Evolutionary conservation across 1,140 invertebrate species (phyloP).

Genomic region (Cataglyphis hispanica): DNA sequence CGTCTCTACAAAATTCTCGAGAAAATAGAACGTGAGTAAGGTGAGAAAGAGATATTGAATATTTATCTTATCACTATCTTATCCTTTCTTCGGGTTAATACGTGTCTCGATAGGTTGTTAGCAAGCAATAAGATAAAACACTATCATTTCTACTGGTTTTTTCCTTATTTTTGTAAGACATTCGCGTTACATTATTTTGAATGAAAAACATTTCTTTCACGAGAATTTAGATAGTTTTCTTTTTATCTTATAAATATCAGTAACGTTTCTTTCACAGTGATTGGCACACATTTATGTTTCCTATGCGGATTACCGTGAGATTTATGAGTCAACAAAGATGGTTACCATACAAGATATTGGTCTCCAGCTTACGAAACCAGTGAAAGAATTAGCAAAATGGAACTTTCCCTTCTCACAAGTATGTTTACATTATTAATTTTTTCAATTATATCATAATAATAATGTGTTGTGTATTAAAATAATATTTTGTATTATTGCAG

Average conservation of each 20-base stretch:
- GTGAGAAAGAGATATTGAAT: too few species aligned
- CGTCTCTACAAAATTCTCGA: too few species aligned
- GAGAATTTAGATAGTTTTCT: background rate
- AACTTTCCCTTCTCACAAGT: slow-evolving; percentile 82
- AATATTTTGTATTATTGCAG: slow-evolving; percentile 69
- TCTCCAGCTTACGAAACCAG: slow-evolving; percentile 79
- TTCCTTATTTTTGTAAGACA: background rate
- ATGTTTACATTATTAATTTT: background rate
- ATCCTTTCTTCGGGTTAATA: too few species aligned
- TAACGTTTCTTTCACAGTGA: background rate
- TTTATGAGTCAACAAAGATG: slow-evolving; percentile 67
- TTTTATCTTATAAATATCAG: background rate
- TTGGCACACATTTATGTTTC: slow-evolving; percentile 23
- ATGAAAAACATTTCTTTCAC: background rate
- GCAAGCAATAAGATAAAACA: too few species aligned
- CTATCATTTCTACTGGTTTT: background rate
- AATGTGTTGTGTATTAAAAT: background rate
- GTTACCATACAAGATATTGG: slow-evolving; percentile 77
- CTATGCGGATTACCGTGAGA: background rate
- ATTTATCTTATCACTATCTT: too few species aligned
- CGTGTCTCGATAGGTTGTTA: too few species aligned
- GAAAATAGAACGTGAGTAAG: too few species aligned
- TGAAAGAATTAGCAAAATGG: slow-evolving; percentile 81
- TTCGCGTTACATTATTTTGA: background rate
- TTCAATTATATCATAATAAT: background rate